Evolutionary conservation across 2,113 vertebrate species (phyloP).

Genomic region (Aythya baeri): DNA sequence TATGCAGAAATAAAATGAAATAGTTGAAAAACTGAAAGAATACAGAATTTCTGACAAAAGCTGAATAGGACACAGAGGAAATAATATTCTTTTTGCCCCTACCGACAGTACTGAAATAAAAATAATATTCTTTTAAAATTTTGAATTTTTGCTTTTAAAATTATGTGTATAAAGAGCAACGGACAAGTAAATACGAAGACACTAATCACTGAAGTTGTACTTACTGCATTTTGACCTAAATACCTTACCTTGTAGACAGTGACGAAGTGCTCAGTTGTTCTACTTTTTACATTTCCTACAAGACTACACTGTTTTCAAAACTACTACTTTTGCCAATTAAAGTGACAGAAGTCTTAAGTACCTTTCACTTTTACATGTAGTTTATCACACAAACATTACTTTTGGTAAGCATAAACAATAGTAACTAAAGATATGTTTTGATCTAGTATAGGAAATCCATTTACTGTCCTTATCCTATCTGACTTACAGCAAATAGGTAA

Average conservation of each 20-base stretch:
- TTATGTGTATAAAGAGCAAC: neutral
- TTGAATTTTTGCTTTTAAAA: neutral
- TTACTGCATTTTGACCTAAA: neutral
- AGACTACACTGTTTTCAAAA: neutral
- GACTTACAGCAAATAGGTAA: neutral
- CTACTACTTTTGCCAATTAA: neutral
- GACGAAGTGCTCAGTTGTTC: neutral
- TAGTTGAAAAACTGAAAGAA: neutral
- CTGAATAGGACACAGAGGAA: neutral
- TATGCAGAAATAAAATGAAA: neutral
- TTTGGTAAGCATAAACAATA: neutral
- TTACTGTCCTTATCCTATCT: neutral
- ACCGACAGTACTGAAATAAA: neutral
- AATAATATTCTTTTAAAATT: neutral
- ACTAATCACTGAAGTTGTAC: neutral
- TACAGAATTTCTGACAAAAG: neutral
- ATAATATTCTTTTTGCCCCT: neutral
- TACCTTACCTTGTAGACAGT: neutral
- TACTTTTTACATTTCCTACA: neutral
- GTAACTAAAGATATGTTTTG: neutral
- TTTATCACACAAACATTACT: neutral
- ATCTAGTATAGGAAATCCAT: neutral
- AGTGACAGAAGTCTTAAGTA: neutral
- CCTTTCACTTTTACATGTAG: neutral
- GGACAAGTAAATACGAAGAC: neutral